These are phyloP conservation scores for Oryzias sinensis DNA, from an alignment of 2,797 vertebrate genomes.

Conservation along the genomic window DNA sequence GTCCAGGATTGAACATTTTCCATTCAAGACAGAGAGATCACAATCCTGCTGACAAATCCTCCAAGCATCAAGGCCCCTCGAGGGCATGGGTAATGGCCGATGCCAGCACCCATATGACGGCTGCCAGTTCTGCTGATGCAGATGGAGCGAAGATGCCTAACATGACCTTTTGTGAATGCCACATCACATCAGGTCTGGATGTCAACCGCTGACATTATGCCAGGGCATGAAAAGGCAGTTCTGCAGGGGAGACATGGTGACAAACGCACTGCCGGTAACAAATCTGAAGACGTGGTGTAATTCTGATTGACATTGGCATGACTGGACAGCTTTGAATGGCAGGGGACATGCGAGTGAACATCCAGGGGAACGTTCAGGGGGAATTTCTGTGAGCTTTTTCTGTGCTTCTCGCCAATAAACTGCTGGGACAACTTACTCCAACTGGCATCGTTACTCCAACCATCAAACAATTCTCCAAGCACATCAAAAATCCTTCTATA, in stretches of 20 bases:
- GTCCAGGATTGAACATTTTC: slow-evolving; percentile 9
- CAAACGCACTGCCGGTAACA: slow-evolving; percentile 70
- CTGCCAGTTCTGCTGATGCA: slow-evolving; percentile 77
- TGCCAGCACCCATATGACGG: slow-evolving; percentile 79
- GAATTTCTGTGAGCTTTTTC: slow-evolving; percentile 26
- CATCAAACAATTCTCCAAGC: slow-evolving; percentile 75
- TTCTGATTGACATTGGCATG: slow-evolving; percentile 71
- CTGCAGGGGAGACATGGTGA: slow-evolving; percentile 76
- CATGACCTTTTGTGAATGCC: slow-evolving; percentile 99
- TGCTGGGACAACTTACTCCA: slow-evolving; percentile 66
- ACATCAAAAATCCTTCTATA: slow-evolving; percentile 75
- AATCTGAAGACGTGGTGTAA: slow-evolving; percentile 67
- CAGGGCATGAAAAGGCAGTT: slow-evolving; percentile 90
- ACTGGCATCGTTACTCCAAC: slow-evolving; percentile 71
- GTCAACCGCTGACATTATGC: slow-evolving; percentile 94
- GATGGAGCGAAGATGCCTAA: slow-evolving; percentile 82
- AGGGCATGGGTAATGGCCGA: slow-evolving; percentile 72
- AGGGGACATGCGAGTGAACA: slow-evolving; percentile 17
- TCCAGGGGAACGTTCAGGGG: slow-evolving; percentile 12
- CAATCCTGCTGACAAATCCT: slow-evolving; percentile 65
- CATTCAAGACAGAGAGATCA: slow-evolving; percentile 58
- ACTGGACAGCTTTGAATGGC: slow-evolving; percentile 63
- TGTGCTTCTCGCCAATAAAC: slow-evolving; percentile 48
- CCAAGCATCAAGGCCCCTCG: slow-evolving; percentile 52
- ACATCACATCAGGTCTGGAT: slow-evolving; percentile 94